These are phyloP conservation scores for Lophius piscatorius DNA, from an alignment of 2,113 vertebrate genomes.

Conservation along the genomic window DNA sequence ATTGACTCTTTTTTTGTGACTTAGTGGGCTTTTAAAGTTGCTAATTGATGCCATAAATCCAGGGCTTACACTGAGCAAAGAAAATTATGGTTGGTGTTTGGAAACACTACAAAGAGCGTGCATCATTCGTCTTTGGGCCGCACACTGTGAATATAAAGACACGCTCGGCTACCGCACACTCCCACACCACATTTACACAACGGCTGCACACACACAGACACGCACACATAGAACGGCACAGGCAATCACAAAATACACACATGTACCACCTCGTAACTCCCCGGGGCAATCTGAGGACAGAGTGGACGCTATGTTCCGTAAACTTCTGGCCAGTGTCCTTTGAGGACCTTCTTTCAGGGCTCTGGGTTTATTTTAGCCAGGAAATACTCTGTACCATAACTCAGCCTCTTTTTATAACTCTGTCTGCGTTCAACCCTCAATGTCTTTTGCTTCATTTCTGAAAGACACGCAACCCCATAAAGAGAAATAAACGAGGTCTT, in stretches of 20 bases:
- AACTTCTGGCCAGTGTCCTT: constrained; percentile 61
- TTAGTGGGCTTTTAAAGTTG: constrained; percentile 58
- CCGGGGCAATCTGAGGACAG: constrained; percentile 63
- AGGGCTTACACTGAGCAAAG: constrained; percentile 54
- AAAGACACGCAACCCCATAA: too few species aligned
- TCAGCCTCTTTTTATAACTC: too few species aligned
- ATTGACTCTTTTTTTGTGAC: constrained; percentile 45
- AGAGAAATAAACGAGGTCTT: too few species aligned
- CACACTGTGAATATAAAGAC: constrained; percentile 54
- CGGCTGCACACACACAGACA: constrained; percentile 31
- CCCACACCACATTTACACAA: constrained; percentile 32
- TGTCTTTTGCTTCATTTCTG: too few species aligned
- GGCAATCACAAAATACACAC: constrained; percentile 32
- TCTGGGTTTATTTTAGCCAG: constrained; percentile 66
- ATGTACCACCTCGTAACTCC: constrained; percentile 45
- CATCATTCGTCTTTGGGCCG: constrained; percentile 55
- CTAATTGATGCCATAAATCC: constrained; percentile 72
- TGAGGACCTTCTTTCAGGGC: constrained; percentile 48
- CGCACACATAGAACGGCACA: constrained; percentile 32
- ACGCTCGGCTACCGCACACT: constrained; percentile 43
- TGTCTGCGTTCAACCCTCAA: too few species aligned
- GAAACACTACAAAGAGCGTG: constrained; percentile 67
- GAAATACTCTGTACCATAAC: neutral
- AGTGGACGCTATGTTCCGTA: constrained; percentile 70
- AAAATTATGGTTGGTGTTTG: constrained; percentile 65